Percentiles rank a stretch among this genome's conserved stretches.
Conservation (phyloP, 2,113 vertebrate species). For the Osmerus eperlanus region DNA sequence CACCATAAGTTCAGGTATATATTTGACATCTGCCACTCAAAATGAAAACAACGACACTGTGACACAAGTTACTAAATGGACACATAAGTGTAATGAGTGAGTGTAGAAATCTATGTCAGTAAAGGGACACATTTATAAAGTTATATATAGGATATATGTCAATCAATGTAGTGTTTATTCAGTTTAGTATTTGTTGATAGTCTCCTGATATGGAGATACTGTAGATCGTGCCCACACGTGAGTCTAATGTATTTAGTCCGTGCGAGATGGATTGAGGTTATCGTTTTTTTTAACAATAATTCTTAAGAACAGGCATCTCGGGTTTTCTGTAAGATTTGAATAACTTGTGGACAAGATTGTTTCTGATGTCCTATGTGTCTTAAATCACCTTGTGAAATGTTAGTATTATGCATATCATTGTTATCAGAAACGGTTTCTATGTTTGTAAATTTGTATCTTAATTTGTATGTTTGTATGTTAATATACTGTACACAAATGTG, state of each 20-base stretch:
- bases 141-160: no score
- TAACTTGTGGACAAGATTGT: conserved; percentile 30
- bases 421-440: conserved; percentile 68
- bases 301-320: no score
- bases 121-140: no score
- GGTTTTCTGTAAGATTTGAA: no score
- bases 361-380: conserved; percentile 55
- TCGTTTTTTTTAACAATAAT: no score
- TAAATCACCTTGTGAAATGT: conserved; percentile 66
- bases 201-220: no score
- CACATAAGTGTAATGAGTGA: background rate
- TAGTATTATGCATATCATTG: conserved; percentile 31
- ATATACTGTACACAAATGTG: conserved; percentile 66
- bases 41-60: conserved; percentile 3
- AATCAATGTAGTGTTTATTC: no score
- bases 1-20: background rate
- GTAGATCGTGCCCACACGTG: no score
- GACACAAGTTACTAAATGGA: conserved; percentile 1
- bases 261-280: no score
- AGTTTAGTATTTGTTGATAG: no score
- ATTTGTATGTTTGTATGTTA: conserved; percentile 69
- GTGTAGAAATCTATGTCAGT: background rate
- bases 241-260: no score
- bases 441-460: conserved; percentile 74
- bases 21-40: background rate